A percentile compares a stretch with the other conserved stretches of the same genome.
Conservation (phyloP, 2,797 vertebrate genomes). For the Perodicticus potto region DNA sequence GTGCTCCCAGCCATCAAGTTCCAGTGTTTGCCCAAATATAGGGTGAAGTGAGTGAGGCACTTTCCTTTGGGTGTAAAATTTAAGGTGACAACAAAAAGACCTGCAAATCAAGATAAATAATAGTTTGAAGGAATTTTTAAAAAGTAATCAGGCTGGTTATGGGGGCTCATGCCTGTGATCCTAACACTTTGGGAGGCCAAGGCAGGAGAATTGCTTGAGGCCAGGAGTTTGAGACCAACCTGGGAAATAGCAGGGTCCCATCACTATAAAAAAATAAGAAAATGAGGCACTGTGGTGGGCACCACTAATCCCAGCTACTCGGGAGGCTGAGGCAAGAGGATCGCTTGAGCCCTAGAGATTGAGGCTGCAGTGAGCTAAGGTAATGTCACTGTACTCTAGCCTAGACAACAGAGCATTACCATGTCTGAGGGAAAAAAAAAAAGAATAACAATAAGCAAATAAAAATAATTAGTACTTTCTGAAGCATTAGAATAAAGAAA, state of each 20-base stretch:
- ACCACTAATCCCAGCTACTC: neutral
- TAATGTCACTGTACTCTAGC: neutral
- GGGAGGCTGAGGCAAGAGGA: neutral
- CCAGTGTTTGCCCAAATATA: neutral
- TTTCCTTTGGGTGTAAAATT: neutral
- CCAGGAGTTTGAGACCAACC: neutral
- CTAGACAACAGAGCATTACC: neutral
- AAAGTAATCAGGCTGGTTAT: neutral
- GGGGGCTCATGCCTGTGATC: neutral
- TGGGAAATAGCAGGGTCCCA: neutral
- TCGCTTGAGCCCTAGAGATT: neutral
- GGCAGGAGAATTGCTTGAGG: neutral
- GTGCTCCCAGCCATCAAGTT: neutral
- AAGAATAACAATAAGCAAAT: neutral
- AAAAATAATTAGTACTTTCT: neutral
- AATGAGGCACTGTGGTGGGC: neutral
- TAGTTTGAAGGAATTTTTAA: neutral
- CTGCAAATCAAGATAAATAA: neutral
- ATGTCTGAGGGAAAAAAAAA: neutral
- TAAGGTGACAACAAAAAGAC: neutral
- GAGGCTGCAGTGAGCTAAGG: neutral
- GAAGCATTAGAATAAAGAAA: neutral
- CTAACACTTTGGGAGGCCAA: neutral
- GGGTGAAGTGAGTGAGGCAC: neutral
- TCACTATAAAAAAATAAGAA: neutral